These are phyloP conservation scores for Furnarius figulus DNA, from an alignment of 2,113 vertebrate genomes.

Conservation along the genomic window DNA sequence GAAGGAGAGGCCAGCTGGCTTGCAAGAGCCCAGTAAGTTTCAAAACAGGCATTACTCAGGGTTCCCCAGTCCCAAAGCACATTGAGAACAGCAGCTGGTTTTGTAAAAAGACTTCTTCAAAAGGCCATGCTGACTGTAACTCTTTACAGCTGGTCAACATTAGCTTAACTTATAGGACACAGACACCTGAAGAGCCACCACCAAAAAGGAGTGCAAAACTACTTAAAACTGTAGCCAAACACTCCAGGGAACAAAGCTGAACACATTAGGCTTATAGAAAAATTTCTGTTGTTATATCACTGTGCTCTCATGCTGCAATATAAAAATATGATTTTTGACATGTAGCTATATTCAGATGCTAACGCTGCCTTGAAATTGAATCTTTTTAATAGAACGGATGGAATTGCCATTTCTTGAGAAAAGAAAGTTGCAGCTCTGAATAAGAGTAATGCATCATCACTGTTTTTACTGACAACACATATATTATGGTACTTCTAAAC, in stretches of 20 bases:
- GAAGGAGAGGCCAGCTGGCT: neutral
- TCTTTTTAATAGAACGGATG: neutral
- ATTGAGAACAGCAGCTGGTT: neutral
- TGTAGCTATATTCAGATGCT: neutral
- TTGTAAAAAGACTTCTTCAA: neutral
- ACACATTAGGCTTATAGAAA: neutral
- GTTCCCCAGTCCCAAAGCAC: neutral
- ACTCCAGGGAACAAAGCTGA: neutral
- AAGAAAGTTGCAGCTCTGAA: neutral
- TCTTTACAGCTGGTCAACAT: neutral
- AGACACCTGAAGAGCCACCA: neutral
- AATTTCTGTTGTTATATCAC: neutral
- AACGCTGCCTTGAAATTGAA: neutral
- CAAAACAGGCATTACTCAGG: neutral
- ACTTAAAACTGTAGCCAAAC: neutral
- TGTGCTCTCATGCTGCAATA: neutral
- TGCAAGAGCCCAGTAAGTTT: neutral
- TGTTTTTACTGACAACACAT: neutral
- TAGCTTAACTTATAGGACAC: neutral
- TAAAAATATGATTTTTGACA: neutral
- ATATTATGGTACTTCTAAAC: neutral
- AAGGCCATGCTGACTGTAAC: neutral
- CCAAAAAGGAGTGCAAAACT: neutral
- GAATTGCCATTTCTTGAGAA: neutral
- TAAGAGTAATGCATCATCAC: neutral